Evolutionary conservation across 35 echinoderm and acorn worm genomes (phyloP).

Genomic region (Lytechinus pictus): DNA sequence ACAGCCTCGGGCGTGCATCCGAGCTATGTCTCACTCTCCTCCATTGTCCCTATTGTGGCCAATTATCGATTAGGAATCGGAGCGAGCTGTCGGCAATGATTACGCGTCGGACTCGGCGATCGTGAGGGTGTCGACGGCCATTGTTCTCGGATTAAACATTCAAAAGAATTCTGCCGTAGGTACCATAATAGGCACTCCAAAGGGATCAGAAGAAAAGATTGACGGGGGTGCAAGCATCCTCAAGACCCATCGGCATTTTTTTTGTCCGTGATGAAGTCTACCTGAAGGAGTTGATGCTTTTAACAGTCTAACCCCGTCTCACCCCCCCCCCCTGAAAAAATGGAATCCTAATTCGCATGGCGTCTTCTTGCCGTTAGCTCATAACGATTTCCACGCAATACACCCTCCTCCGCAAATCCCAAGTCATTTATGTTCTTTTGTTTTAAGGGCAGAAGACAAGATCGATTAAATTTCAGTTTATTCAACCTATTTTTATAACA

Average conservation of each 20-base stretch:
- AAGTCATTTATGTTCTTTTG: not conserved
- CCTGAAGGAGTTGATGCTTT: not conserved
- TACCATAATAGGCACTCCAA: not conserved
- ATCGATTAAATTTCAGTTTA: not conserved
- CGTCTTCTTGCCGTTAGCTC: not conserved
- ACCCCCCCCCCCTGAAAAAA: too few relatives aligned
- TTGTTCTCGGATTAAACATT: not conserved
- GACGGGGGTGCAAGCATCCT: not conserved
- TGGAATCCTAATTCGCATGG: not conserved
- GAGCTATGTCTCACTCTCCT: not conserved
- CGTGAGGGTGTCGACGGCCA: not conserved
- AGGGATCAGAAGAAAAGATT: not conserved
- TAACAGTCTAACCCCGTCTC: not conserved
- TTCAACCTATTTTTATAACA: not conserved
- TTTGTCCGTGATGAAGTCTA: not conserved
- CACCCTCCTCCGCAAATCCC: not conserved
- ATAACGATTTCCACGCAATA: not conserved
- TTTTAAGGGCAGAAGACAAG: not conserved
- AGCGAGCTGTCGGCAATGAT: not conserved
- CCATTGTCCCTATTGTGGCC: not conserved
- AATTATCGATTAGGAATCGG: not conserved
- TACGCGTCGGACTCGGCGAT: not conserved
- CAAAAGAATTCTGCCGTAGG: not conserved
- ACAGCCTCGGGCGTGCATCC: not conserved
- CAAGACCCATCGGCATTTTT: not conserved